These are phyloP conservation scores for Amblyraja radiata DNA, from an alignment of 2,797 vertebrate species.

Conservation along the genomic window DNA sequence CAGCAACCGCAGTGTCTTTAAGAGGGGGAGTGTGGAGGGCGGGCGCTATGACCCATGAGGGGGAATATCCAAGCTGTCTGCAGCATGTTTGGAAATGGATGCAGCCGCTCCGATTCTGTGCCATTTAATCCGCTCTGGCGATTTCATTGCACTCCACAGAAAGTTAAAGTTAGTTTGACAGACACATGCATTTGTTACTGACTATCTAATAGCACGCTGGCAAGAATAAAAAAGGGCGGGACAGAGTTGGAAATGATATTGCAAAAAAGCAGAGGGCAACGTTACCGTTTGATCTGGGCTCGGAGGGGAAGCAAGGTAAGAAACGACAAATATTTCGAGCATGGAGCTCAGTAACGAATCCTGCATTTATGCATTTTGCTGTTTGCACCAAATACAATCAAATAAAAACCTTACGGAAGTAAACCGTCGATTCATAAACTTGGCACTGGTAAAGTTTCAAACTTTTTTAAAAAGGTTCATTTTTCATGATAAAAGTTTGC, in stretches of 20 bases:
- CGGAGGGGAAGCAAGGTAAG: not conserved
- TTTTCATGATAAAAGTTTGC: no score
- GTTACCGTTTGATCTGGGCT: not conserved
- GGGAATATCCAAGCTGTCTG: not conserved
- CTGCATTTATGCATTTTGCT: not conserved
- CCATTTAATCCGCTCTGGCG: not conserved
- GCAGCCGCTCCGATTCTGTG: not conserved
- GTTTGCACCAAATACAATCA: not conserved
- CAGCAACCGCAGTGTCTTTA: not conserved
- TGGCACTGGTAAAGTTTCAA: not conserved
- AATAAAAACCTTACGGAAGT: no score
- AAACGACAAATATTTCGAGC: not conserved
- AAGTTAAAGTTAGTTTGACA: slow-evolving; percentile 25
- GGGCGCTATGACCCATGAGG: not conserved
- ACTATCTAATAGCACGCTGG: not conserved
- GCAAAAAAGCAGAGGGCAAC: not conserved
- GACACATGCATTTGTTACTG: not conserved
- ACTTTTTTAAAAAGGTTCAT: not conserved
- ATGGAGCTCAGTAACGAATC: not conserved
- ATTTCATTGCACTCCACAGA: not conserved
- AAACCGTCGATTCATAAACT: not conserved
- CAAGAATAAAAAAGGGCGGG: not conserved
- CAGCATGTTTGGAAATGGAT: not conserved
- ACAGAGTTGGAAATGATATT: not conserved
- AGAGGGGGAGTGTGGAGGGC: not conserved